phyloP scores from a whole-genome alignment of 2,113 vertebrate species.

The Channa maculata region DNA sequence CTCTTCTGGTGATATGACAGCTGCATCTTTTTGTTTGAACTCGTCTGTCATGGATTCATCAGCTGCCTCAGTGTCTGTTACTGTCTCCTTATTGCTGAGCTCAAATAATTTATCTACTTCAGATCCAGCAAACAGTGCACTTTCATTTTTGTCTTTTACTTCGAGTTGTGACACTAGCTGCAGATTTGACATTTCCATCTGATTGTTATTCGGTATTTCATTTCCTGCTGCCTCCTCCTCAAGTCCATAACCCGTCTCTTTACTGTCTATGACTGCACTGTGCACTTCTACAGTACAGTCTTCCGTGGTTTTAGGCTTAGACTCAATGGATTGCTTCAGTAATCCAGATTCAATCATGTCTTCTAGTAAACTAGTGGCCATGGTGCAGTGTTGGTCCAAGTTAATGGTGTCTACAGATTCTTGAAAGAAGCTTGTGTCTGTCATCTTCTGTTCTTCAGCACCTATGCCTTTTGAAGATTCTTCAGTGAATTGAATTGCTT shows the following conservation, averaged over 20 bases:
- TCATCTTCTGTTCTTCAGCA: constrained; percentile 4
- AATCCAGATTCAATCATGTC: not conserved
- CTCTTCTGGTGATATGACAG: not conserved
- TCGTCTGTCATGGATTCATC: not conserved
- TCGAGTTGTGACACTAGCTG: not conserved
- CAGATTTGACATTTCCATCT: not conserved
- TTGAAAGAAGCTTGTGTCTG: not conserved
- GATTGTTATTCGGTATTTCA: constrained; percentile 8
- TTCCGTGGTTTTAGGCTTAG: constrained; percentile 10
- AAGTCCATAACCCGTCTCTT: constrained; percentile 4
- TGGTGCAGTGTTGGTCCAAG: not conserved
- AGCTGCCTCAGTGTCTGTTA: not conserved
- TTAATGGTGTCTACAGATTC: not conserved
- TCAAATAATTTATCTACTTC: constrained; percentile 7
- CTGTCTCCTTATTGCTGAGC: not conserved
- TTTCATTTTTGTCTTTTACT: not conserved
- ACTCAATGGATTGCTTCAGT: not conserved
- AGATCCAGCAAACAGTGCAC: not conserved
- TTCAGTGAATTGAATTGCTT: constrained; percentile 13
- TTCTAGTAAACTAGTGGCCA: not conserved
- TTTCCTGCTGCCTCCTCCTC: constrained; percentile 18
- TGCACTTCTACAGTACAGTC: constrained; percentile 6
- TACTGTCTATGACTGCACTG: not conserved
- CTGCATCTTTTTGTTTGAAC: not conserved
- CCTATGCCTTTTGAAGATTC: not conserved